phyloP scores from a whole-genome alignment of 2,113 vertebrate genomes.

The Azemiops feae region DNA sequence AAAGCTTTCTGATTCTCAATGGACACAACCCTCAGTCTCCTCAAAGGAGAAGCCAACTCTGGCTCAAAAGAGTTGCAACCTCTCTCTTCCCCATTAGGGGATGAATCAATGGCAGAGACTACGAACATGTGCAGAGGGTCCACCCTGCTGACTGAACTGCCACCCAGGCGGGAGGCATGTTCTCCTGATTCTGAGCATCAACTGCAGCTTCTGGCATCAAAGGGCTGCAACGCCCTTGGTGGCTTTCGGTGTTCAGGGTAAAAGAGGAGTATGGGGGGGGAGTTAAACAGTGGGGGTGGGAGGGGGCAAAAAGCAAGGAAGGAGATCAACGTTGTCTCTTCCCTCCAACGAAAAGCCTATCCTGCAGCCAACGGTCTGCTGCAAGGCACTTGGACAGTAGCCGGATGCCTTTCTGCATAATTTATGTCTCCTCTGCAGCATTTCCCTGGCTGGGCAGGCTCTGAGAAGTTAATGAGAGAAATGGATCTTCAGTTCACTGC shows the following conservation, averaged over 20 bases:
- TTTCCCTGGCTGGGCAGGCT: background rate
- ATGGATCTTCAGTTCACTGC: background rate
- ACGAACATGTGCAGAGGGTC: background rate
- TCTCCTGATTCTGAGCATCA: background rate
- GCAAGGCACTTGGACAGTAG: background rate
- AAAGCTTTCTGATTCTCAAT: background rate
- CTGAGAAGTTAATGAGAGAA: slow-evolving; percentile 1
- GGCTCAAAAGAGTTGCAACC: background rate
- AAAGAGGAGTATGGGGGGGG: background rate
- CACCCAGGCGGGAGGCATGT: rapidly evolving
- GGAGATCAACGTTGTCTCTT: background rate
- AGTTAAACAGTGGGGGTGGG: background rate
- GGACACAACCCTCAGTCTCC: background rate
- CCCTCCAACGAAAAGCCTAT: background rate
- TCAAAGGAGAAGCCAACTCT: background rate
- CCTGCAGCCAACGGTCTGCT: background rate
- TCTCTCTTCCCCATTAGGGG: background rate
- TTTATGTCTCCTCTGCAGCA: background rate
- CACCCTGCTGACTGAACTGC: too few species aligned
- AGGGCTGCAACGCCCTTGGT: background rate
- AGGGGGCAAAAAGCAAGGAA: background rate
- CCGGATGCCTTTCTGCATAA: background rate
- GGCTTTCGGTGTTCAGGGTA: background rate
- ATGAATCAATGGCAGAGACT: background rate
- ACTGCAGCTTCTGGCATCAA: background rate